Conservation (phyloP, 2,113 vertebrate genomes). For the Cromileptes altivelis region DNA sequence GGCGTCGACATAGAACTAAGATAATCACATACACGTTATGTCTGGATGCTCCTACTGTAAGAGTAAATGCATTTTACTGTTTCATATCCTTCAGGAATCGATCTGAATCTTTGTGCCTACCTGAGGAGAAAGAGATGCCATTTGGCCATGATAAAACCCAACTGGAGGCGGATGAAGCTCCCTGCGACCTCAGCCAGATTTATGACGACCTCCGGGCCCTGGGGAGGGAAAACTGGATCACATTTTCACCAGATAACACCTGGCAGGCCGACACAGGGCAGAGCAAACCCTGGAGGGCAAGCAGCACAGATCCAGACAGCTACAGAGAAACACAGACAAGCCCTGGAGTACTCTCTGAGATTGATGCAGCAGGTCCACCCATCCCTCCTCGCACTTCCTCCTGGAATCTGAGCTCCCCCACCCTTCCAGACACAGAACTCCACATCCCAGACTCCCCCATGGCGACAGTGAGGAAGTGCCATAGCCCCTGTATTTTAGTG, state of each 20-base stretch:
- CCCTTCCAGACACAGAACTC: slow-evolving; percentile 78
- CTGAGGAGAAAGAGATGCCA: slow-evolving; percentile 76
- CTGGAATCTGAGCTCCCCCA: slow-evolving; percentile 86
- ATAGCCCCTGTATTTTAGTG: slow-evolving; percentile 62
- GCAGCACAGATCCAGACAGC: slow-evolving; percentile 49
- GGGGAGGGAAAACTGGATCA: slow-evolving; percentile 86
- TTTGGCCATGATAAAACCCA: slow-evolving; percentile 68
- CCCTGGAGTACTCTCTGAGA: slow-evolving; percentile 64
- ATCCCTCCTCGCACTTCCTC: slow-evolving; percentile 92
- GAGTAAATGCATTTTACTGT: slow-evolving; percentile 18
- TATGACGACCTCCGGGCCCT: slow-evolving; percentile 80
- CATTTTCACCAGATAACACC: slow-evolving; percentile 72
- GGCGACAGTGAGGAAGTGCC: slow-evolving; percentile 73
- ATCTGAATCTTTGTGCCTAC: slow-evolving; percentile 73
- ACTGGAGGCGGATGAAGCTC: slow-evolving; percentile 69
- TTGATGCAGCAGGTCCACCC: slow-evolving; percentile 85
- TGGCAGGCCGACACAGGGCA: slow-evolving; percentile 31
- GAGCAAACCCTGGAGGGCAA: slow-evolving; percentile 60
- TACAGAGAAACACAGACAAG: slow-evolving; percentile 47
- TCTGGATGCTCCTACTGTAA: not conserved
- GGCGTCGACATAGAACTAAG: slow-evolving; percentile 12
- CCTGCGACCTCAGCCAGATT: slow-evolving; percentile 74
- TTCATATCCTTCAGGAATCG: slow-evolving; percentile 69
- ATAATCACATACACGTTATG: not conserved
- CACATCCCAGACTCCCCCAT: slow-evolving; percentile 77